Evolutionary conservation across 2,888 invertebrate species (phyloP).

Genomic region (Meganola albula): DNA sequence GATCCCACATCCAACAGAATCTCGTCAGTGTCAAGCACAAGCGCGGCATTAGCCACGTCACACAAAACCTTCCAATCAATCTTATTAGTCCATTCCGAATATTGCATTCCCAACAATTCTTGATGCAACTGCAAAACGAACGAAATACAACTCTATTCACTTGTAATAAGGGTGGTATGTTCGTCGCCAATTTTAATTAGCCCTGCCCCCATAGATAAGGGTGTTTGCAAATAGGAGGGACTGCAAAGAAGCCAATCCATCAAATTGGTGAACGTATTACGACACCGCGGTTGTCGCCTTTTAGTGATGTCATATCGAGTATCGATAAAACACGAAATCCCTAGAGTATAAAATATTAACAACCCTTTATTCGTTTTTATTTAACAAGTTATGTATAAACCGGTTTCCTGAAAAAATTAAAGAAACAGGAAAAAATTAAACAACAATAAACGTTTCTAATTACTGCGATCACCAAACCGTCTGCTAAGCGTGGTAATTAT

Average conservation of each 20-base stretch:
- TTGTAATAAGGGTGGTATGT: constrained; percentile 23
- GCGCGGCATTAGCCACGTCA: constrained; percentile 7
- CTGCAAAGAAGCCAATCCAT: constrained; percentile 77
- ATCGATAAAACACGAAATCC: constrained; percentile 13
- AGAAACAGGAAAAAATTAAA: too few species aligned
- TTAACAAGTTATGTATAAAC: too few species aligned
- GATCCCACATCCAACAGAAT: too few species aligned
- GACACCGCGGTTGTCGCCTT: constrained; percentile 65
- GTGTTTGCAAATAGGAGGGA: constrained; percentile 76
- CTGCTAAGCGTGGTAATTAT: too few species aligned
- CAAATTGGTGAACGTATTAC: constrained; percentile 75
- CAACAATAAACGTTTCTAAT: too few species aligned
- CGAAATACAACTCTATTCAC: constrained; percentile 27
- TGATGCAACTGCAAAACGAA: constrained; percentile 19
- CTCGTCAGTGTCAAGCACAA: too few species aligned
- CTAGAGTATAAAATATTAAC: too few species aligned
- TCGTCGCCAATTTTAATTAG: constrained; percentile 72
- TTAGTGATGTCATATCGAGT: constrained; percentile 34
- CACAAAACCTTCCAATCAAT: constrained; percentile 27
- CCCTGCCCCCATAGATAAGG: constrained; percentile 58
- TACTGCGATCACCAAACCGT: too few species aligned
- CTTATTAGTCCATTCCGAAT: constrained; percentile 33
- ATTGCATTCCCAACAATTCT: constrained; percentile 34
- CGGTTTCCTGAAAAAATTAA: too few species aligned
- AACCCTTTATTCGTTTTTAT: too few species aligned